Base-by-base conservation (phyloP, 2,888 invertebrate genomes). In the Ariolimax columbianus region DNA sequence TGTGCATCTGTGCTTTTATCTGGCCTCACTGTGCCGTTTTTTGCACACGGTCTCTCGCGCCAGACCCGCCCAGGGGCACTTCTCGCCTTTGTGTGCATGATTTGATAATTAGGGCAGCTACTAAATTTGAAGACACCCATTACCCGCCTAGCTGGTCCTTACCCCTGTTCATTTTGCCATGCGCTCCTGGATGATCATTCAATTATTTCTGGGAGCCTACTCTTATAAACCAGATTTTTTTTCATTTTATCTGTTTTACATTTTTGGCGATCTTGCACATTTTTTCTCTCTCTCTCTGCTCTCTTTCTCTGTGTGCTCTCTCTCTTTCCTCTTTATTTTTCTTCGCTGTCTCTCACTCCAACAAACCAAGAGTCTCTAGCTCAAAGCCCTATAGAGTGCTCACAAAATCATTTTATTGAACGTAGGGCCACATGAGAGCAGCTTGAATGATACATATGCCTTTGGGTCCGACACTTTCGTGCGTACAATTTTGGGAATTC, bases 41-140 rank as follows among this genome's bases (percentile, higher is more conserved):
- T 33, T 78, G 36, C 17, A 23, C 17, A 33, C 0, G 26, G 26
- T 43, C 51, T 7, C 47, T 30, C 0, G 55, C 36, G 1, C 30
- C 33, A n/a, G 30, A 63, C 43, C 40, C 11, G 30, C 66, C 79
- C 79, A 36, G 19, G 43, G 79, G 43, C 79, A 30, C 2, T 23
- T 14, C n/a, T 66, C n/a, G 19, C 43, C 14, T 19, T 14, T 79
- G 63, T 79, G 36, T 70, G 80, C 80, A 70, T 36, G 33, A 70
- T 80, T 80, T 33, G 70, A 51, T 80, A 70, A 80, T 70, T 80
- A 80, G 80, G 51, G 51, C 30, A 70, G 80, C 43, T 80, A 80
- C 80, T 80, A 80, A 68, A 51, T 66, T 79, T 6, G 66, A 66
- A 43, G 40, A 36, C 43, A 33, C 3, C 38, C 66, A 66, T 79